phyloP scores from a whole-genome alignment of 2,888 invertebrate species.

The Drosophila greeni region DNA sequence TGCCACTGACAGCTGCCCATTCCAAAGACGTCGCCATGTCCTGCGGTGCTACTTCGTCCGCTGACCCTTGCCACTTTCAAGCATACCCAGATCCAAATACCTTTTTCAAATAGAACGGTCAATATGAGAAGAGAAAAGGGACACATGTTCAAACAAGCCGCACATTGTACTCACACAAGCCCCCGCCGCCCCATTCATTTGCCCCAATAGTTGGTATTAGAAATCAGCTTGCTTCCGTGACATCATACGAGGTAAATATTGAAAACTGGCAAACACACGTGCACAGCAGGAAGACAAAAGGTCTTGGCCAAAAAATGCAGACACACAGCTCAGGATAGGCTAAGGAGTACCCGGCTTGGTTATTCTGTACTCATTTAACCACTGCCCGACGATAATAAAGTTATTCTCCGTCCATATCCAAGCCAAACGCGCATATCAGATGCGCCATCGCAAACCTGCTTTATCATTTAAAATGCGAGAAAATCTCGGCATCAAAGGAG shows the following conservation, averaged over 20 bases:
- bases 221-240: constrained; percentile 71
- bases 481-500: constrained; percentile 53
- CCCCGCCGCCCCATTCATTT: constrained; percentile 22
- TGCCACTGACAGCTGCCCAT: constrained; percentile 66
- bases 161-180: constrained; percentile 59
- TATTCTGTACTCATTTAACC: neutral
- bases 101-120: constrained; percentile 62
- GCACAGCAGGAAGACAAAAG: constrained; percentile 68
- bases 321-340: neutral
- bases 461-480: constrained; percentile 38
- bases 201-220: constrained; percentile 54
- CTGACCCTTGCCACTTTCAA: constrained; percentile 31
- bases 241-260: constrained; percentile 59
- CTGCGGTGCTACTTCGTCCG: constrained; percentile 52
- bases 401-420: neutral
- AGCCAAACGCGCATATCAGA: neutral
- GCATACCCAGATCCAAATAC: constrained; percentile 43
- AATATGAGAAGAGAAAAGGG: constrained; percentile 44
- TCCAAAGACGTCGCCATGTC: constrained; percentile 50
- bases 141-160: constrained; percentile 65
- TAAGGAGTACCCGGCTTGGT: neutral
- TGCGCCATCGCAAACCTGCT: constrained; percentile 41
- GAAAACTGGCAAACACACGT: constrained; percentile 61
- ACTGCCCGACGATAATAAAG: neutral
- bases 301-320: constrained; percentile 3